phyloP scores from a whole-genome alignment of 2,113 vertebrate species.

The Zosterops japonicus region DNA sequence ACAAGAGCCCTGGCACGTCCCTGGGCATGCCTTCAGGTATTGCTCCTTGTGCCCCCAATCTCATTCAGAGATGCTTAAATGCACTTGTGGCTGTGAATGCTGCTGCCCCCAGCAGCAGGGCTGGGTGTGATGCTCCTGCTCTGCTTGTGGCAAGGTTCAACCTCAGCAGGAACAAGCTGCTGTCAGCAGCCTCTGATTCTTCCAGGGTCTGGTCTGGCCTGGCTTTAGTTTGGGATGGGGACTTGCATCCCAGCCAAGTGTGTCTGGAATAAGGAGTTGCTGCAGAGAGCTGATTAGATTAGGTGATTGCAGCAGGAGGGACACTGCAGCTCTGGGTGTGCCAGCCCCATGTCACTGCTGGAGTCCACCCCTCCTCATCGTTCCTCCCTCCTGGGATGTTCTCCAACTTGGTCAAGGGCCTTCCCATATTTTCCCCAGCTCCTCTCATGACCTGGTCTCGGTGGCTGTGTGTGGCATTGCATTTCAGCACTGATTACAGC shows the following conservation, averaged over 20 bases:
- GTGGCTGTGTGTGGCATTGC: not conserved
- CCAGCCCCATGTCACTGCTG: rapidly evolving
- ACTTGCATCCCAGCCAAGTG: not conserved
- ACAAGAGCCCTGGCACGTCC: not conserved
- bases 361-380: not conserved
- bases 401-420: not conserved
- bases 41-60: not conserved
- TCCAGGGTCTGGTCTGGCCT: not conserved
- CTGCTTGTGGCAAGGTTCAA: not conserved
- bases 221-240: not conserved
- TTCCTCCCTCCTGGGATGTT: not conserved
- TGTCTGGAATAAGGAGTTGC: not conserved
- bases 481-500: not conserved
- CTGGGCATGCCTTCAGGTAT: not conserved
- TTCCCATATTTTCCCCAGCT: not conserved
- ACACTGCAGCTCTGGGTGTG: rapidly evolving
- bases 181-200: not conserved
- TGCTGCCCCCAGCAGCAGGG: not conserved
- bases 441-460: rapidly evolving
- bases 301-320: not conserved
- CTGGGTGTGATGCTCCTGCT: rapidly evolving
- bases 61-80: not conserved
- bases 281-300: not conserved
- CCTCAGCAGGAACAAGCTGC: not conserved
- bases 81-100: not conserved